Evolutionary conservation across 2,113 vertebrate genomes (phyloP), one percentile per base, ranked within the genome.

Genomic region (Aplodontia rufa): DNA sequence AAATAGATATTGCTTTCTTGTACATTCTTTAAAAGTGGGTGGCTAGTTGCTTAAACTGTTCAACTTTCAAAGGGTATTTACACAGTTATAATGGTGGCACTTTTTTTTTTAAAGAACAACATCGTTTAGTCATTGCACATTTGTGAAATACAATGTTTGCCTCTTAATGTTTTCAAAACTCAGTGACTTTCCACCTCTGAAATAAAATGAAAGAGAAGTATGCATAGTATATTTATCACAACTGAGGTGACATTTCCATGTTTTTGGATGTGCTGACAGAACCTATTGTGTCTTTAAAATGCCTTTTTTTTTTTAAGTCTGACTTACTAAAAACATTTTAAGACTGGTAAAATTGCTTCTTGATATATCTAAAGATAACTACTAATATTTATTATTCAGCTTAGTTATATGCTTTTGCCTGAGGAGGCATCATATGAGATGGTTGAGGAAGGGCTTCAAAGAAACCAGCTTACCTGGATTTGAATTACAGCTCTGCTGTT

Each of bases 21-120:
- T 78, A 74, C 83, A 28, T 69, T 93, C 64, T 93, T 85, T 55
- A 14, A 98, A 97, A 96, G 93, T 87, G 66, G 12, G 93, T 92
- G 96, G 86, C 96, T 96, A 95, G 75, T 35, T 26, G 5, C 90
- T 95, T 0, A 0, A 75, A 58, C 78, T 83, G 85, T 66, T 3
- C 10, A 35, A 3, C 47, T 32, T 51, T 32, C 1, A 13, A 80
- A 35, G 74, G 53, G 5, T 66, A 22, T 42, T 32, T 32, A 66
- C 12, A 20, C 13, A 64, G 30, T 62, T 9, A 17, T 14, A 8
- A 4, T 66, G 55, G 14, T 45, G 49, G 55, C 11, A 16, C 5
- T 64, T 91, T 11, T 9, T 6, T 28, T 82, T 35, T 37, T 66
- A 51, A 53, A 51, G 55, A 68, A 68, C 62, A 69, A 8, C 20